Evolutionary conservation across 1,140 invertebrate species (phyloP).

Genomic region (Drosophila micromelanica): DNA sequence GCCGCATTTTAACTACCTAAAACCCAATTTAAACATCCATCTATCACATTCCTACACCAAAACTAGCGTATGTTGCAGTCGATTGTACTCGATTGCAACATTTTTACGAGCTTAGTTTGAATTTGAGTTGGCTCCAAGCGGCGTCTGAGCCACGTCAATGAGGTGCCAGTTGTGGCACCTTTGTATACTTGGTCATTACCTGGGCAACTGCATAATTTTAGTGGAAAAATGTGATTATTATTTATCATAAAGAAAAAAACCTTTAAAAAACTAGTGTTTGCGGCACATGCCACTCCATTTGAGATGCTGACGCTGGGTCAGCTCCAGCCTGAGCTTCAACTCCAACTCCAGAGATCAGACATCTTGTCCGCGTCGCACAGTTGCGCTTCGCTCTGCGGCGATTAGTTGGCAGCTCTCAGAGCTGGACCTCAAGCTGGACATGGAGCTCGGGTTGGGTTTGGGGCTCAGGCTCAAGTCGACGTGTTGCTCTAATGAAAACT

Average conservation of each 20-base stretch:
- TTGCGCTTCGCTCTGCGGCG: slow-evolving; percentile 33
- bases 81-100: no score
- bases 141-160: slow-evolving; percentile 61
- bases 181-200: background rate
- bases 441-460: no score
- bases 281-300: slow-evolving; percentile 79
- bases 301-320: slow-evolving; percentile 43
- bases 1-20: no score
- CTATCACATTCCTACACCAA: no score
- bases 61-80: no score
- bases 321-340: slow-evolving; percentile 6
- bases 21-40: no score
- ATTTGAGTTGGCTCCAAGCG: slow-evolving; percentile 42
- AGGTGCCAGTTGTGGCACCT: slow-evolving; percentile 81
- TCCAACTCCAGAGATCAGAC: slow-evolving; percentile 13
- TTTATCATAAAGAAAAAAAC: slow-evolving; percentile 68
- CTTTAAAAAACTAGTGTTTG: slow-evolving; percentile 48
- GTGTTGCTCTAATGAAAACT: slow-evolving; percentile 74
- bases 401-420: slow-evolving; percentile 17
- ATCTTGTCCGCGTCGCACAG: slow-evolving; percentile 30
- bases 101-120: no score
- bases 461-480: slow-evolving; percentile 30
- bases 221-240: slow-evolving; percentile 62
- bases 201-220: slow-evolving; percentile 6
- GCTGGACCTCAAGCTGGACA: background rate